A percentile compares a stretch with the other conserved stretches of the same genome.
These are phyloP conservation scores for Tinea pellionella DNA, from an alignment of 2,888 invertebrate species.

Conservation along the genomic window DNA sequence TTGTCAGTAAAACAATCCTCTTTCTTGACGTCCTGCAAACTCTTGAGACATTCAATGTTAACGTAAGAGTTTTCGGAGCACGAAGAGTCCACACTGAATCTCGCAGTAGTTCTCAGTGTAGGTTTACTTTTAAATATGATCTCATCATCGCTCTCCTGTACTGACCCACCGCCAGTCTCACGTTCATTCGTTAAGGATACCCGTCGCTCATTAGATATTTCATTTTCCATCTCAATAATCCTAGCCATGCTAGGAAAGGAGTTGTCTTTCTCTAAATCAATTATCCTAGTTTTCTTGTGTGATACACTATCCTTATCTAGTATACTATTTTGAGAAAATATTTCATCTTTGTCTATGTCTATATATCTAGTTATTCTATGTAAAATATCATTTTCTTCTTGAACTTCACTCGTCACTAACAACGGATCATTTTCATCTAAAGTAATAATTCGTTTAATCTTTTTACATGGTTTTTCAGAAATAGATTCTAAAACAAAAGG, in stretches of 20 bases:
- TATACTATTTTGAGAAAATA: conserved; percentile 12
- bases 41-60: conserved; percentile 63
- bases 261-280: conserved; percentile 51
- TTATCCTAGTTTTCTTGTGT: conserved; percentile 48
- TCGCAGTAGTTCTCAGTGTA: conserved; percentile 51
- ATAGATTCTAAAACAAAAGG: conserved; percentile 21
- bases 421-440: conserved; percentile 43
- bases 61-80: conserved; percentile 70
- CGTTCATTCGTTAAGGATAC: conserved; percentile 61
- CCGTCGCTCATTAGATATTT: conserved; percentile 60
- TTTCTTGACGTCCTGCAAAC: conserved; percentile 65
- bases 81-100: conserved; percentile 65
- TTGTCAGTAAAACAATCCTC: conserved; percentile 44
- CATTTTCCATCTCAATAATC: conserved; percentile 66
- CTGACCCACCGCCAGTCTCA: conserved; percentile 52
- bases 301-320: conserved; percentile 21
- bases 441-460: conserved; percentile 59
- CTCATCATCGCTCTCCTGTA: conserved; percentile 44
- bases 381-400: conserved; percentile 35
- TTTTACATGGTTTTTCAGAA: conserved; percentile 40
- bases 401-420: conserved; percentile 28
- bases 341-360: conserved; percentile 40
- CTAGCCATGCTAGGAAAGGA: conserved; percentile 58
- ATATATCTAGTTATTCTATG: conserved; percentile 57
- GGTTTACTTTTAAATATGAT: conserved; percentile 48